Evolutionary conservation across 2,797 vertebrate genomes (phyloP).

Genomic region (Oreochromis mossambicus): DNA sequence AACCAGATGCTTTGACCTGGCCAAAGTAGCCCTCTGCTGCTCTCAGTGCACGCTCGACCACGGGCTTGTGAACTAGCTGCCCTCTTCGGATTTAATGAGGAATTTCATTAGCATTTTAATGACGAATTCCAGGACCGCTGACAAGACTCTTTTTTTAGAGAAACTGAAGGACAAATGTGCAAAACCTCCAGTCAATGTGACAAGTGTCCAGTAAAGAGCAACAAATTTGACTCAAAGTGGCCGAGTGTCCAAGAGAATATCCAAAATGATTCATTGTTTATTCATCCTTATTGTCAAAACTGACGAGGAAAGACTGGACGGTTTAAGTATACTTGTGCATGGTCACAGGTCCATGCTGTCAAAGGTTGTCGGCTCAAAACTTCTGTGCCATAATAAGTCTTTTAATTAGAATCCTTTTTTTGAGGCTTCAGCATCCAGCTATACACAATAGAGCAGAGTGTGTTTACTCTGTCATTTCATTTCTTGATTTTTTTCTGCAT

Average conservation of each 20-base stretch:
- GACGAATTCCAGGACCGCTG: constrained; percentile 40
- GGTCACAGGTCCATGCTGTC: neutral
- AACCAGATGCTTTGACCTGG: constrained; percentile 52
- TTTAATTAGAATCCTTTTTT: constrained; percentile 17
- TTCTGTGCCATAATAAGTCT: neutral
- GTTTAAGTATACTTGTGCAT: neutral
- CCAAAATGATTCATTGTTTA: neutral
- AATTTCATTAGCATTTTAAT: constrained; percentile 65
- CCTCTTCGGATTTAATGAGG: constrained; percentile 54
- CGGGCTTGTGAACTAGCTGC: constrained; percentile 20
- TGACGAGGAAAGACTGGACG: neutral
- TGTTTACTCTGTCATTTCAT: neutral
- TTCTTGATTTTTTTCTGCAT: neutral
- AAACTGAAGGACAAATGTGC: constrained; percentile 38
- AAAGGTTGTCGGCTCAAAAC: neutral
- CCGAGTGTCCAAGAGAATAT: neutral
- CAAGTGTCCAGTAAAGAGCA: constrained; percentile 8
- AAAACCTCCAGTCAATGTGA: neutral
- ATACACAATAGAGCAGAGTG: neutral
- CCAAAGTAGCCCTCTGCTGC: constrained; percentile 11
- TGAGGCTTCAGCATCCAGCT: constrained; percentile 6
- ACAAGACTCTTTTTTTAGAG: constrained; percentile 20
- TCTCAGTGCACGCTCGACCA: neutral
- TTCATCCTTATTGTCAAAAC: neutral
- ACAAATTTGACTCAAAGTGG: neutral